phyloP scores from a whole-genome alignment of 2,888 invertebrate species.

The Nomada ferruginata region DNA sequence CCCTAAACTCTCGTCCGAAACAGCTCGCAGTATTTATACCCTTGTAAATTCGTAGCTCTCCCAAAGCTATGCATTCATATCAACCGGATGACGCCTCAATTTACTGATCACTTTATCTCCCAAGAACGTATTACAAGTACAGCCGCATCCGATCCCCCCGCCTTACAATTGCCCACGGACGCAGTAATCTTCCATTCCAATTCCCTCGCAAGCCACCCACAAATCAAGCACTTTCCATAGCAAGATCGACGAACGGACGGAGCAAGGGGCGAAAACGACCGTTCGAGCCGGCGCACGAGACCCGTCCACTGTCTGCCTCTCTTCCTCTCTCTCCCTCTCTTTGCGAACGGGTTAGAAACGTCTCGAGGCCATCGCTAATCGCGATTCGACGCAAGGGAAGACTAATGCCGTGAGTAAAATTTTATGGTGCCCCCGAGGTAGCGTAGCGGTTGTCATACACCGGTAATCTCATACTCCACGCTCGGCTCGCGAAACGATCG shows the following conservation, averaged over 20 bases:
- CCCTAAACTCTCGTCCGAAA: no score
- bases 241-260: not conserved
- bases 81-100: no score
- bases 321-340: no score
- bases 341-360: conserved; percentile 5
- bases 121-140: no score
- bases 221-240: conserved; percentile 1
- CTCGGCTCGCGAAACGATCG: conserved; percentile 30
- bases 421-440: conserved; percentile 16
- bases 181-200: not conserved
- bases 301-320: not conserved
- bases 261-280: not conserved
- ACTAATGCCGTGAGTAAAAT: conserved; percentile 27
- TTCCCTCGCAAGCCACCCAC: not conserved
- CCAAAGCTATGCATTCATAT: no score
- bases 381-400: conserved; percentile 18
- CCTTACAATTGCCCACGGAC: not conserved
- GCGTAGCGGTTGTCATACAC: conserved; percentile 34
- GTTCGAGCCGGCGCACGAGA: not conserved
- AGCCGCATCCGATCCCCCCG: not conserved
- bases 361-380: conserved; percentile 34
- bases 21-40: no score
- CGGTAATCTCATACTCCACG: conserved; percentile 31
- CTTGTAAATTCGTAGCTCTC: no score
- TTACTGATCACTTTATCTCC: no score